A percentile compares a stretch with the other conserved stretches of the same genome.
phyloP scores from a whole-genome alignment of 2,888 invertebrate species.

The Harpalus rufipes region DNA sequence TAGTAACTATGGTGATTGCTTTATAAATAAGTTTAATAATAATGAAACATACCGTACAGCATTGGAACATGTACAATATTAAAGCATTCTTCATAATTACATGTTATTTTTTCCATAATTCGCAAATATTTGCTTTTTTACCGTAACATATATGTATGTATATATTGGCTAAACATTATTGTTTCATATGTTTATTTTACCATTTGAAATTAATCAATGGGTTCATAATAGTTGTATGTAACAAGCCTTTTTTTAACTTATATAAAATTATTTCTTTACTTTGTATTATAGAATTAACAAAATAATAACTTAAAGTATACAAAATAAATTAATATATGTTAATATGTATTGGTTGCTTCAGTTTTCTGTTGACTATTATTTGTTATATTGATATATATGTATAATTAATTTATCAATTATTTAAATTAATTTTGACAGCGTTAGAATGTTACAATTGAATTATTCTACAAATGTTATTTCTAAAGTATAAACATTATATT shows the following conservation, averaged over 20 bases:
- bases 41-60: constrained; percentile 8
- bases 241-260: constrained; percentile 41
- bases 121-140: background rate
- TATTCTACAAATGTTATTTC: constrained; percentile 47
- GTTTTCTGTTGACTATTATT: constrained; percentile 45
- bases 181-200: constrained; percentile 29
- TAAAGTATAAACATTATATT: constrained; percentile 43
- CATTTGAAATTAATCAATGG: constrained; percentile 44
- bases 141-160: constrained; percentile 1
- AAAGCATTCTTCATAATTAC: background rate
- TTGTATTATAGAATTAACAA: constrained; percentile 19
- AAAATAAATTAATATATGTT: constrained; percentile 46
- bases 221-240: constrained; percentile 15
- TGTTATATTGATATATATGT: constrained; percentile 46
- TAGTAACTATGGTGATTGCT: constrained; percentile 2
- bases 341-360: constrained; percentile 33
- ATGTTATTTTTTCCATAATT: background rate
- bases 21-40: constrained; percentile 1
- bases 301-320: constrained; percentile 26
- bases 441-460: constrained; percentile 46
- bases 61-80: background rate
- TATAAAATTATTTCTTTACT: constrained; percentile 37
- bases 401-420: constrained; percentile 46
- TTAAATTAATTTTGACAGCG: constrained; percentile 21
- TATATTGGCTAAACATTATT: constrained; percentile 30